phyloP scores from a whole-genome alignment of 1,140 invertebrate genomes.

The Lucilia cuprina region DNA sequence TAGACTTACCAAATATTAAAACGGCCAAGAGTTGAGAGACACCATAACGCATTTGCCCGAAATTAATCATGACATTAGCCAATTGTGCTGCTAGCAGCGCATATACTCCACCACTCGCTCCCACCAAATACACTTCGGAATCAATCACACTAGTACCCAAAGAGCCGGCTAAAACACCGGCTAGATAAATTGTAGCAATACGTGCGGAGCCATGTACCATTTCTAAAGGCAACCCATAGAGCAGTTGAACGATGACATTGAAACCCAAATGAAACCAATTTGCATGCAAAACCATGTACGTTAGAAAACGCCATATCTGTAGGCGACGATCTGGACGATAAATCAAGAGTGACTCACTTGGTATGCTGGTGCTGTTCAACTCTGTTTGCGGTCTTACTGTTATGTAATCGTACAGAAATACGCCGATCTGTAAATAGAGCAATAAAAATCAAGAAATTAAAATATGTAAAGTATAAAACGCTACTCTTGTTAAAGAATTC shows the following conservation, averaged over 20 bases:
- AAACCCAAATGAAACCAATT: slow-evolving; percentile 96
- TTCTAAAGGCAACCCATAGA: slow-evolving; percentile 90
- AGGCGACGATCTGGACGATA: slow-evolving; percentile 90
- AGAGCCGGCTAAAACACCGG: slow-evolving; percentile 91
- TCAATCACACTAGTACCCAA: slow-evolving; percentile 92
- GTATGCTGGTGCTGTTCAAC: slow-evolving; percentile 81
- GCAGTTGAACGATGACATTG: slow-evolving; percentile 90
- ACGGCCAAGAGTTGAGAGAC: slow-evolving; percentile 87
- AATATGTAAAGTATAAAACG: not conserved
- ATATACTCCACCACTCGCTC: slow-evolving; percentile 93
- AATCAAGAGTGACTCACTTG: slow-evolving; percentile 89
- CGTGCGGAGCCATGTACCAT: slow-evolving; percentile 92
- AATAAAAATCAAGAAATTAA: not conserved
- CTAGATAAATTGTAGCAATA: slow-evolving; percentile 89
- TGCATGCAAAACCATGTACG: slow-evolving; percentile 94
- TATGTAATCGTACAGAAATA: slow-evolving; percentile 88
- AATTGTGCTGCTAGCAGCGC: slow-evolving; percentile 91
- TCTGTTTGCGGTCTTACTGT: slow-evolving; percentile 77
- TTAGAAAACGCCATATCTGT: slow-evolving; percentile 92
- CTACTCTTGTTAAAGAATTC: too few relatives aligned
- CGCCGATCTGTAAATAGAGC: slow-evolving; percentile 76
- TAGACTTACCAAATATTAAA: slow-evolving; percentile 84
- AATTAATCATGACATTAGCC: slow-evolving; percentile 92
- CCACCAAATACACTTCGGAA: slow-evolving; percentile 90
- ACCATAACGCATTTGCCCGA: slow-evolving; percentile 94